A percentile compares a stretch with the other conserved stretches of the same genome.
These are phyloP conservation scores for Perizoma affinitatum DNA, from an alignment of 2,888 invertebrate genomes.

Conservation along the genomic window DNA sequence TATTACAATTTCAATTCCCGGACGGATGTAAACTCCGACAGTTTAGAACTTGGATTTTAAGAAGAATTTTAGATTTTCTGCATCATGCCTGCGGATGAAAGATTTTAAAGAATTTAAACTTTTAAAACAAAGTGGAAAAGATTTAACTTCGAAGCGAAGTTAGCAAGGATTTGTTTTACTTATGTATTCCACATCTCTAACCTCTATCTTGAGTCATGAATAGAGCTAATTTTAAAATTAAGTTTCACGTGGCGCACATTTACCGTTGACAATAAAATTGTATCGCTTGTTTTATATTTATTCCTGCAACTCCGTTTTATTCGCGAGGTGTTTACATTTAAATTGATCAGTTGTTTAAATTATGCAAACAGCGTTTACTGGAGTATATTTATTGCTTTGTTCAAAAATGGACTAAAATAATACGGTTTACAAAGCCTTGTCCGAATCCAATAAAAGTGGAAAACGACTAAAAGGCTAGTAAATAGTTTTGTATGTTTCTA, in stretches of 20 bases:
- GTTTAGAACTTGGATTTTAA: background rate
- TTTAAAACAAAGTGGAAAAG: constrained; percentile 8
- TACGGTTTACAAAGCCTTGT: no score
- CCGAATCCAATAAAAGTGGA: no score
- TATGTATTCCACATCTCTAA: no score
- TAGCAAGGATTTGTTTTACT: no score
- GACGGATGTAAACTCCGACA: background rate
- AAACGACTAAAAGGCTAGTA: no score
- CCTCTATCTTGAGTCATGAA: no score
- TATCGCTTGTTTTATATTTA: constrained; percentile 20
- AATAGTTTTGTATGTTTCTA: no score
- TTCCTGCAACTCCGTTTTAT: constrained; percentile 20
- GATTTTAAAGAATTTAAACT: constrained; percentile 9
- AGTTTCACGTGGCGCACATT: constrained; percentile 3
- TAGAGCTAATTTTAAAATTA: no score
- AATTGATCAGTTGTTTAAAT: constrained; percentile 29
- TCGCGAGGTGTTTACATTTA: constrained; percentile 29
- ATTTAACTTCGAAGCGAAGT: background rate
- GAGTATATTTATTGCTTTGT: constrained; percentile 15
- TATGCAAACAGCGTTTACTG: constrained; percentile 15
- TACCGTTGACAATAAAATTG: constrained; percentile 25
- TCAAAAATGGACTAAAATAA: constrained; percentile 8
- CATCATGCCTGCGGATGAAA: constrained; percentile 2
- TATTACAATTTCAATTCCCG: constrained; percentile 19
- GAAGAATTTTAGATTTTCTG: constrained; percentile 8